phyloP scores from a whole-genome alignment of 2,113 vertebrate genomes.

The Larimichthys polyactis region DNA sequence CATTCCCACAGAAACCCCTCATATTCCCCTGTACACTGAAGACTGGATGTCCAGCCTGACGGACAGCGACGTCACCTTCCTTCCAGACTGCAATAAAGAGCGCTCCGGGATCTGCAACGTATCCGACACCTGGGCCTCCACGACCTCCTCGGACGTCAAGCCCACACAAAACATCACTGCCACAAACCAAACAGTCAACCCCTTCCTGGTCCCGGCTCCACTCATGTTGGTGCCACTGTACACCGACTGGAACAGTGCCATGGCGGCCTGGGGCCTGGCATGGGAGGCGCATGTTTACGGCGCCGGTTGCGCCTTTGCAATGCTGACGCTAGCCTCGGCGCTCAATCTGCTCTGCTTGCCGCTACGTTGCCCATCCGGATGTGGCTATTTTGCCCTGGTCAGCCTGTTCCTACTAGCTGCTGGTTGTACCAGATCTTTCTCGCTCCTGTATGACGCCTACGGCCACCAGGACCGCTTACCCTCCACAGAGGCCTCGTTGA shows the following conservation, averaged over 20 bases:
- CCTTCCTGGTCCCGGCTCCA: constrained; percentile 69
- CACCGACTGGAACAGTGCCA: constrained; percentile 90
- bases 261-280: constrained; percentile 90
- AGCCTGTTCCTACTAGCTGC: constrained; percentile 86
- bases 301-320: constrained; percentile 85
- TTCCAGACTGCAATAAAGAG: constrained; percentile 83
- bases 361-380: constrained; percentile 87
- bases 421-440: constrained; percentile 85
- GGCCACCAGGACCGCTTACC: constrained; percentile 86
- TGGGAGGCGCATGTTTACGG: constrained; percentile 93
- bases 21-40: constrained; percentile 50
- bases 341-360: constrained; percentile 89
- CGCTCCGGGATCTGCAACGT: constrained; percentile 75
- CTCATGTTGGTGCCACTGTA: constrained; percentile 88
- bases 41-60: constrained; percentile 65
- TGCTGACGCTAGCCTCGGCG: constrained; percentile 86
- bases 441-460: constrained; percentile 88
- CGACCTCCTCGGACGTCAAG: constrained; percentile 46
- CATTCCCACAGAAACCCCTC: constrained; percentile 15
- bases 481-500: constrained; percentile 80
- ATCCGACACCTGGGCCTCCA: constrained; percentile 70
- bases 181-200: constrained; percentile 73
- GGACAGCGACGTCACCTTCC: constrained; percentile 53
- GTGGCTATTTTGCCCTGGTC: constrained; percentile 88
- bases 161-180: constrained; percentile 65